phyloP scores from a whole-genome alignment of 2,797 vertebrate species.

The Gobionotothen gibberifrons region DNA sequence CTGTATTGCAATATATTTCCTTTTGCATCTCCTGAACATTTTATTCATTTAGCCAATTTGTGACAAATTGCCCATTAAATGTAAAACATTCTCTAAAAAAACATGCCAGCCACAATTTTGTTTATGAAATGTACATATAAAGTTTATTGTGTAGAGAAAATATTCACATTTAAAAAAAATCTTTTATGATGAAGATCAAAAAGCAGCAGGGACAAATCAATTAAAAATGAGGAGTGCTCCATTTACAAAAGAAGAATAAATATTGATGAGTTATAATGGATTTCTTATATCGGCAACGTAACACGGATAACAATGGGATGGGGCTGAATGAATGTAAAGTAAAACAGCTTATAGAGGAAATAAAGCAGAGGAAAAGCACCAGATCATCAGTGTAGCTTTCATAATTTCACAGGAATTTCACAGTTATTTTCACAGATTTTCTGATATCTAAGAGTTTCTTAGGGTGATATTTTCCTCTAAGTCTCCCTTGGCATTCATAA shows the following conservation, averaged over 20 bases:
- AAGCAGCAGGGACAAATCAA: slow-evolving; percentile 3
- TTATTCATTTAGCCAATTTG: neutral
- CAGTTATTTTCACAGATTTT: slow-evolving; percentile 6
- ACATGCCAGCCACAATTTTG: neutral
- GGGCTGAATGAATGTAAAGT: slow-evolving; percentile 14
- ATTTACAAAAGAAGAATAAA: slow-evolving; percentile 54
- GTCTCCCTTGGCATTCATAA: neutral
- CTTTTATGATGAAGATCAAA: slow-evolving; percentile 20
- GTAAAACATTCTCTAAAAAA: neutral
- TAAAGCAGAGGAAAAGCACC: slow-evolving; percentile 26
- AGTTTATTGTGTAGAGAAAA: slow-evolving; percentile 64
- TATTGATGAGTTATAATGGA: slow-evolving; percentile 21
- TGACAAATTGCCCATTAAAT: neutral
- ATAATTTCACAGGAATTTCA: slow-evolving; percentile 38
- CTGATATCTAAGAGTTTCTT: no score
- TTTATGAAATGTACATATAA: slow-evolving; percentile 37
- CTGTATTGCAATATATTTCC: no score
- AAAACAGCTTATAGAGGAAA: slow-evolving; percentile 17
- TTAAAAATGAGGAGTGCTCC: slow-evolving; percentile 19
- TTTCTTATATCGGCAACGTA: slow-evolving; percentile 22
- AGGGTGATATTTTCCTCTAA: neutral
- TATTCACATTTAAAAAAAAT: slow-evolving; percentile 36
- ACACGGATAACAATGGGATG: neutral
- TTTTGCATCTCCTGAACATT: no score
- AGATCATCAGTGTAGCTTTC: slow-evolving; percentile 4